Evolutionary conservation across 2,113 vertebrate genomes (phyloP).

Genomic region (Mandrillus leucophaeus): DNA sequence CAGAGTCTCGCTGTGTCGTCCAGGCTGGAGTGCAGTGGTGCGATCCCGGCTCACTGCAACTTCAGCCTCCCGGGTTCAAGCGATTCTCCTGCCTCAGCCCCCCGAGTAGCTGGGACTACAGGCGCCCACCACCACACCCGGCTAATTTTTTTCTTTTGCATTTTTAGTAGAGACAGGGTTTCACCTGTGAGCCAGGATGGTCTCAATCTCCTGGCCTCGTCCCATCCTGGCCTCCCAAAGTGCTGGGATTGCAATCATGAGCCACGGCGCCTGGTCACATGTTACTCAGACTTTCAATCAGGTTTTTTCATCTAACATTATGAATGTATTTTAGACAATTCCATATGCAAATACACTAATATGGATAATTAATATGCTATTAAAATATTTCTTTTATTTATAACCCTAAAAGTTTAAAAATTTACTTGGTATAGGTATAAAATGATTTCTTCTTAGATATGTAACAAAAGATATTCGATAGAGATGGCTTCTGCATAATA

Average conservation of each 20-base stretch:
- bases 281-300: background rate
- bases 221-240: too few species aligned
- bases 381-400: background rate
- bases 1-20: fast-evolving
- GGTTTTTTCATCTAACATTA: background rate
- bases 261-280: fast-evolving
- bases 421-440: background rate
- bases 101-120: too few species aligned
- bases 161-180: too few species aligned
- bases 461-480: background rate
- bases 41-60: too few species aligned
- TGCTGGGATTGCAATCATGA: too few species aligned
- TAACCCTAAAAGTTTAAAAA: background rate
- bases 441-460: background rate
- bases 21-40: too few species aligned
- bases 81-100: too few species aligned
- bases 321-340: background rate
- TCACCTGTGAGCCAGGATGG: too few species aligned
- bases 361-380: background rate
- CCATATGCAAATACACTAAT: background rate
- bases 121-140: too few species aligned
- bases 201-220: too few species aligned
- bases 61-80: too few species aligned
- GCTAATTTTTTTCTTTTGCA: too few species aligned
- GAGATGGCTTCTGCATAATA: background rate